phyloP scores from a whole-genome alignment of 2,888 invertebrate species.

The Tanytarsus gracilentus region DNA sequence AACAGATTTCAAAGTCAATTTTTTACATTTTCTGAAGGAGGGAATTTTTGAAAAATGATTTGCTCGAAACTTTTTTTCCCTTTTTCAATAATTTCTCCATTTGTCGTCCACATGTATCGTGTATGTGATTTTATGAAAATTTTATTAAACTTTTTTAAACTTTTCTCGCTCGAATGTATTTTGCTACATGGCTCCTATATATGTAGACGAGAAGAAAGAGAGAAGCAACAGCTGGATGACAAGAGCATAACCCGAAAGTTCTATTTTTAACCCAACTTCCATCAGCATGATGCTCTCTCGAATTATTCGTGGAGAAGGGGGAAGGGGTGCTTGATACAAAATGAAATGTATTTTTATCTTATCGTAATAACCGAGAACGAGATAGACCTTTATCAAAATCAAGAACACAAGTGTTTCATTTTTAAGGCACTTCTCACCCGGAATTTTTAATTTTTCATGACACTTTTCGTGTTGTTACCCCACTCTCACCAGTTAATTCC shows the following conservation, averaged over 20 bases:
- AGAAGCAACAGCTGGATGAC: slow-evolving; percentile 22
- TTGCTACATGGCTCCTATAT: no score
- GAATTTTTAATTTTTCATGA: slow-evolving; percentile 3
- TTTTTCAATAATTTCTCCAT: no score
- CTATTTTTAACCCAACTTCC: not conserved
- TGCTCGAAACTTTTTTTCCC: no score
- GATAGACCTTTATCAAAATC: slow-evolving; percentile 16
- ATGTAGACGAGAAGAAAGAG: not conserved
- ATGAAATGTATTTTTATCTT: not conserved
- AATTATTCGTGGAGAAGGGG: no score
- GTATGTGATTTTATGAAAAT: no score
- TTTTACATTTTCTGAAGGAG: no score
- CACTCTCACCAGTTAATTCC: not conserved
- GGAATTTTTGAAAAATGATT: no score
- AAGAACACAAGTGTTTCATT: slow-evolving; percentile 10
- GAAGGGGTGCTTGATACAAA: not conserved
- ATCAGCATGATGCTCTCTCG: no score
- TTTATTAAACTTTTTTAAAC: not conserved
- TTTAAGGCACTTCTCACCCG: not conserved
- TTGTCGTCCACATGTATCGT: no score
- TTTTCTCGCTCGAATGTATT: no score
- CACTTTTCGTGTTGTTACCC: not conserved
- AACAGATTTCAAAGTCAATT: no score
- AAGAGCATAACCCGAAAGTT: not conserved
- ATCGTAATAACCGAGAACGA: not conserved